Base-by-base conservation (phyloP, 2,113 vertebrate species). In the Pachyramphus minor region DNA sequence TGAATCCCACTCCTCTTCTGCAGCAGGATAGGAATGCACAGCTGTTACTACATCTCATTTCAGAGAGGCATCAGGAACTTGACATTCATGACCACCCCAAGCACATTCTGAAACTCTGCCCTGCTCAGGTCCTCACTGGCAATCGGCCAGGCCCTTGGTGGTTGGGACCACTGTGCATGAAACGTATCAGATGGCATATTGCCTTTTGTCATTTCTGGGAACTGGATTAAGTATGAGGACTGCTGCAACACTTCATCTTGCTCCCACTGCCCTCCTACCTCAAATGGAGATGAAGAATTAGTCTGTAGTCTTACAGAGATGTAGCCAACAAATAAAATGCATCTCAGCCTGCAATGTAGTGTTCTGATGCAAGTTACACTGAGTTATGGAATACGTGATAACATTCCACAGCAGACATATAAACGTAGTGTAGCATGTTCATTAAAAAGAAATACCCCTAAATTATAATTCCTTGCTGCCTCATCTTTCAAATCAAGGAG, bases 201-300 rank as follows among this genome's bases (percentile, higher is more conserved):
- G 85, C 68, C 85, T 96, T 94, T 95, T 96, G 89, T 81, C 31
- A 78, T 93, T 95, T 93, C 93, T 93, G 87, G 89, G 87, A 96
- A 95, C 45, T 89, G 64, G 88, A 93, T 92, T 92, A 92, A 92
- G 56, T 24, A 64, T 3, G 6, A 86, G 50, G 17, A 60, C 66
- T 84, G 42, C 78, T 74, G 75, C 11, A 24, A 67, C 14, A n/a
- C 68, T 92, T 80, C 63, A 77, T 31, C 87, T 84, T 25, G 14
- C 47, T 79, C 72, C 41, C 66, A 52, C 50, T 78, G 90, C 73
- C 33, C 60, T 90, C 88, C 84, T 63, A 15, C 59, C 42, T 75
- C 76, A 85, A 84, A 77, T 9, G 22, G 79, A 80, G 59, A 77
- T 31, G 45, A 45, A 85, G 35, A 30, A 55, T 77, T 74, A 58